phyloP scores from a whole-genome alignment of 2,888 invertebrate genomes.

The Tetranychus piercei region DNA sequence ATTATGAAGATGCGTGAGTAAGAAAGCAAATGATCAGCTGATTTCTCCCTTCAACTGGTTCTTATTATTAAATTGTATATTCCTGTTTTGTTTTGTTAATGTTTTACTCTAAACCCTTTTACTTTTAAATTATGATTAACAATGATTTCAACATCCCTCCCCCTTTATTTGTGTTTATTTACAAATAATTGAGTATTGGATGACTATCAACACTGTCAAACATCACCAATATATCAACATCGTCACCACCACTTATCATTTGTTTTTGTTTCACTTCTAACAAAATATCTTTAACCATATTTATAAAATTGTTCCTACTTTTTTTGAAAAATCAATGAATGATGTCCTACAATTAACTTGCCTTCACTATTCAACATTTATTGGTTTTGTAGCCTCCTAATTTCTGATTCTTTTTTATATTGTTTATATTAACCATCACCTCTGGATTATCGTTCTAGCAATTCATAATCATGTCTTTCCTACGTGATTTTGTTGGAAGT shows the following conservation, averaged over 20 bases:
- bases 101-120: neutral
- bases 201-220: too few species aligned
- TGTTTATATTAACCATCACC: neutral
- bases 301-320: too few species aligned
- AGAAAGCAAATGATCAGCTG: neutral
- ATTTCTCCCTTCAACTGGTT: neutral
- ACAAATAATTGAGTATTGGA: too few species aligned
- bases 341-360: too few species aligned
- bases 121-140: neutral
- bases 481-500: conserved; percentile 12
- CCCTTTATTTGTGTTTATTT: neutral
- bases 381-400: too few species aligned
- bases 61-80: neutral
- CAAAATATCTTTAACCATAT: too few species aligned
- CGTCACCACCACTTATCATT: too few species aligned
- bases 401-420: neutral
- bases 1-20: neutral
- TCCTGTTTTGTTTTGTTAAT: neutral
- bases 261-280: too few species aligned
- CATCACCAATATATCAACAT: too few species aligned
- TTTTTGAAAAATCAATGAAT: too few species aligned
- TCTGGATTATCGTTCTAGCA: neutral
- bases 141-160: neutral
- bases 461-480: conserved; percentile 7
- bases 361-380: too few species aligned